Conservation (phyloP, 1,140 invertebrate species). For the Parasteatoda tepidariorum region DNA sequence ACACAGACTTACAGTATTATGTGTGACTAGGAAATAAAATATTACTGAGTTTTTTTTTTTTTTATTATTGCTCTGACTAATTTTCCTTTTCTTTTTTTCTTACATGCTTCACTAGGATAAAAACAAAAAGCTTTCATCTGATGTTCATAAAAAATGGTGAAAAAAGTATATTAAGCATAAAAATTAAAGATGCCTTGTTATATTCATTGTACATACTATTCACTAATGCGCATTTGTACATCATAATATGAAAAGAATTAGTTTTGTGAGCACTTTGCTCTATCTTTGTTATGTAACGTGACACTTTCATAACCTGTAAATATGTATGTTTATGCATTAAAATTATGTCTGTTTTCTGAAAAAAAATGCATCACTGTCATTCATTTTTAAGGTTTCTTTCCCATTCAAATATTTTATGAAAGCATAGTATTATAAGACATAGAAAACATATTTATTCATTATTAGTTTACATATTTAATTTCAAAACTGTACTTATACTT, state of each 20-base stretch:
- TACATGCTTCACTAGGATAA: background rate
- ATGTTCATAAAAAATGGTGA: background rate
- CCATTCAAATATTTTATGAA: too few species aligned
- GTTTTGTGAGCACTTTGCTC: slow-evolving; percentile 54
- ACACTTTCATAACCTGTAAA: slow-evolving; percentile 46
- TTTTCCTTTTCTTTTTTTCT: slow-evolving; percentile 21
- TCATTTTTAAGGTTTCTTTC: too few species aligned
- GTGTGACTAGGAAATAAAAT: too few species aligned
- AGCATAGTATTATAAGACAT: too few species aligned
- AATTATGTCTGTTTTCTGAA: slow-evolving; percentile 18
- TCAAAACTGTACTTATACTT: too few species aligned
- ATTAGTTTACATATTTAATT: too few species aligned
- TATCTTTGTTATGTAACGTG: slow-evolving; percentile 42
- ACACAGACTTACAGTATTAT: too few species aligned
- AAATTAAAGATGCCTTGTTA: slow-evolving; percentile 37
- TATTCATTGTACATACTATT: slow-evolving; percentile 42
- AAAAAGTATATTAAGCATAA: background rate
- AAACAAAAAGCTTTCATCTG: background rate
- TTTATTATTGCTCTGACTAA: too few species aligned
- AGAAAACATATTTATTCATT: too few species aligned
- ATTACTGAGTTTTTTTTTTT: too few species aligned
- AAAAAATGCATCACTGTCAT: too few species aligned
- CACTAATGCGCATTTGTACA: slow-evolving; percentile 43
- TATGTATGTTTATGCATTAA: slow-evolving; percentile 45
- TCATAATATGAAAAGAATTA: slow-evolving; percentile 22